Evolutionary conservation across 2,113 vertebrate genomes (phyloP).

Genomic region (Ondatra zibethicus): DNA sequence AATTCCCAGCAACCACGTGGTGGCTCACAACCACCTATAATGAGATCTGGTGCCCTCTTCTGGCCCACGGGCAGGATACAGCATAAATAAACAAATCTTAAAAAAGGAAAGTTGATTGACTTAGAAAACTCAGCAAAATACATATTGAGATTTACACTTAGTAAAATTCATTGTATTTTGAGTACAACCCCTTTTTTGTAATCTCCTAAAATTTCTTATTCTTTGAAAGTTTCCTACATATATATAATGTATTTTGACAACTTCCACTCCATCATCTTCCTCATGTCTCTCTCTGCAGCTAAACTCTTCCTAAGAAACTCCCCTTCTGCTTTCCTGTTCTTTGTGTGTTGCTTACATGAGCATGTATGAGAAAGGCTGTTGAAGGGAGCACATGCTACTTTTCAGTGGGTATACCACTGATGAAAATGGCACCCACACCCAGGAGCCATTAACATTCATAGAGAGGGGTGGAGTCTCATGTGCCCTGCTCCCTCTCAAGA

Average conservation of each 20-base stretch:
- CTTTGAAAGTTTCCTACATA: background rate
- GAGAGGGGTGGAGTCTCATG: background rate
- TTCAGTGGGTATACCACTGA: background rate
- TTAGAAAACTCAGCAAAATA: background rate
- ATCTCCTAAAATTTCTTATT: background rate
- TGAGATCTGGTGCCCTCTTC: no score
- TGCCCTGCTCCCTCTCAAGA: background rate
- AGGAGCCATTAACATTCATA: background rate
- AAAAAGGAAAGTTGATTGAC: background rate
- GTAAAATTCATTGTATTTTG: slow-evolving; percentile 14
- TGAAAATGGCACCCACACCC: background rate
- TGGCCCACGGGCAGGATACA: no score
- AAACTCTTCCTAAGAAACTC: background rate
- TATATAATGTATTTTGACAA: background rate
- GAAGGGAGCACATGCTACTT: background rate
- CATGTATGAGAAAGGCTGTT: background rate
- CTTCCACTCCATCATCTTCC: background rate
- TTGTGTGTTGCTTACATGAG: background rate
- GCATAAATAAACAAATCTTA: no score
- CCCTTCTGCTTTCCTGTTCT: background rate
- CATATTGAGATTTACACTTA: slow-evolving; percentile 22
- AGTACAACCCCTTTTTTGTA: background rate
- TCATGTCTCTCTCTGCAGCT: background rate
- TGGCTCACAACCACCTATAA: no score
- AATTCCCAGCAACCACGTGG: no score